Conservation (phyloP, 2,888 invertebrate genomes). For the Malachius bipustulatus region DNA sequence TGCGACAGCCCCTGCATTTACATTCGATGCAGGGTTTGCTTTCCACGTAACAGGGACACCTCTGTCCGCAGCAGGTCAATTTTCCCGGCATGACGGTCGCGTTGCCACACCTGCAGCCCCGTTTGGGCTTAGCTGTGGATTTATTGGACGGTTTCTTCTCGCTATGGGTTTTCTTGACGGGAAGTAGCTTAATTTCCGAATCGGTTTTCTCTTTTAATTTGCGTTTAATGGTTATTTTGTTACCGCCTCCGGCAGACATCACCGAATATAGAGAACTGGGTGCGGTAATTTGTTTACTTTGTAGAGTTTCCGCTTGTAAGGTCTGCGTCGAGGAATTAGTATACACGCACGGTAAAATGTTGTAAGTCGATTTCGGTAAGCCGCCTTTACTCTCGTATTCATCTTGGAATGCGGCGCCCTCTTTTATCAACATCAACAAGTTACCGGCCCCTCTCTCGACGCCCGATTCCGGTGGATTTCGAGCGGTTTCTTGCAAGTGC, state of each 20-base stretch:
- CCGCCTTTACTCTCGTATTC: conserved; percentile 62
- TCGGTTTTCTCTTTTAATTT: conserved; percentile 48
- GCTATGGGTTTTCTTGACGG: conserved; percentile 19
- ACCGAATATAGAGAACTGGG: conserved; percentile 60
- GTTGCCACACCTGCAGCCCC: conserved; percentile 84
- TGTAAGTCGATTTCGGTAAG: conserved; percentile 60
- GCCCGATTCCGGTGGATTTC: conserved; percentile 42
- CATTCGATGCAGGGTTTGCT: conserved; percentile 83
- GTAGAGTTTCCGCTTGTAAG: conserved; percentile 20
- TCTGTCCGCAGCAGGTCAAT: conserved; percentile 83
- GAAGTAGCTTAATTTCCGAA: conserved; percentile 31
- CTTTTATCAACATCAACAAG: conserved; percentile 63
- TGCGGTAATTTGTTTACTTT: conserved; percentile 15
- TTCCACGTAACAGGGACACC: conserved; percentile 89
- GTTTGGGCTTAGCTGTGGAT: conserved; percentile 42
- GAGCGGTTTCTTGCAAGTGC: conserved; percentile 42
- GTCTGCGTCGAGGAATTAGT: conserved; percentile 51
- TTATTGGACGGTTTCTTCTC: conserved; percentile 37
- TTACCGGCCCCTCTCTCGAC: conserved; percentile 43
- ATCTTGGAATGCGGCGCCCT: conserved; percentile 67
- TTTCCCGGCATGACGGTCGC: conserved; percentile 82
- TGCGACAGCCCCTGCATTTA: conserved; percentile 84
- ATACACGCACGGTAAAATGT: conserved; percentile 61
- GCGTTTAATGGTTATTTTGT: conserved; percentile 73
- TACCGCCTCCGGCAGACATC: conserved; percentile 67